These are phyloP conservation scores for Microcebus tavaratra DNA, from an alignment of 2,113 vertebrate species.

Conservation along the genomic window DNA sequence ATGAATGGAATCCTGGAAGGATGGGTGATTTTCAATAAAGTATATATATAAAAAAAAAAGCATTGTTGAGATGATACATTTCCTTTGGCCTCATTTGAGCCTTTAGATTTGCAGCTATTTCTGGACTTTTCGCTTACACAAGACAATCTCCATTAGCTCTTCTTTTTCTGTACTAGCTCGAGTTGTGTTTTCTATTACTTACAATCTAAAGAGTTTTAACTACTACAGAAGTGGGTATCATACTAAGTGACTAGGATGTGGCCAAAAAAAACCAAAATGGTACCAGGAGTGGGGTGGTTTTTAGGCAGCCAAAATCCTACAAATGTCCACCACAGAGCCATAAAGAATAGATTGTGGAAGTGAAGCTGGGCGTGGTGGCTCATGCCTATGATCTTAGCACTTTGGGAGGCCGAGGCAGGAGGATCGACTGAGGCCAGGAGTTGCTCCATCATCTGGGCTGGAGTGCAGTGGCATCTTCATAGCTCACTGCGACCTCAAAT, in stretches of 20 bases:
- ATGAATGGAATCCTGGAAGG: constrained; percentile 54
- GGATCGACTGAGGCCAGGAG: too few relatives aligned
- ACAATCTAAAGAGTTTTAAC: constrained; percentile 16
- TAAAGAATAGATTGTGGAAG: background rate
- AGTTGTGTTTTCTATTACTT: constrained; percentile 44
- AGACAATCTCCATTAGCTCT: background rate
- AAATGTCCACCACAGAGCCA: background rate
- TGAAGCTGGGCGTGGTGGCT: too few relatives aligned
- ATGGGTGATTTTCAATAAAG: constrained; percentile 56
- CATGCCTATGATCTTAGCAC: too few relatives aligned
- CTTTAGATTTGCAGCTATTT: constrained; percentile 29
- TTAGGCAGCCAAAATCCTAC: constrained; percentile 23
- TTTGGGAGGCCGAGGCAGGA: too few relatives aligned
- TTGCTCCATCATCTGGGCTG: too few relatives aligned
- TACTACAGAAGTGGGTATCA: background rate
- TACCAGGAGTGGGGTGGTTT: constrained; percentile 6
- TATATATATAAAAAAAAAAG: constrained; percentile 36
- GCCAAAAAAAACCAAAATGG: background rate
- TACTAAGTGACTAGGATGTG: too few relatives aligned
- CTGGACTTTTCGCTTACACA: background rate
- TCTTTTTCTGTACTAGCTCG: background rate
- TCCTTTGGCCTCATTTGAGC: background rate
- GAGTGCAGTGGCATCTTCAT: too few relatives aligned
- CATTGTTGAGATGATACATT: constrained; percentile 45
- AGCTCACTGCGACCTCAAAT: too few relatives aligned